These are phyloP conservation scores for Batillaria attramentaria DNA, from an alignment of 1,140 invertebrate species.

Conservation along the genomic window DNA sequence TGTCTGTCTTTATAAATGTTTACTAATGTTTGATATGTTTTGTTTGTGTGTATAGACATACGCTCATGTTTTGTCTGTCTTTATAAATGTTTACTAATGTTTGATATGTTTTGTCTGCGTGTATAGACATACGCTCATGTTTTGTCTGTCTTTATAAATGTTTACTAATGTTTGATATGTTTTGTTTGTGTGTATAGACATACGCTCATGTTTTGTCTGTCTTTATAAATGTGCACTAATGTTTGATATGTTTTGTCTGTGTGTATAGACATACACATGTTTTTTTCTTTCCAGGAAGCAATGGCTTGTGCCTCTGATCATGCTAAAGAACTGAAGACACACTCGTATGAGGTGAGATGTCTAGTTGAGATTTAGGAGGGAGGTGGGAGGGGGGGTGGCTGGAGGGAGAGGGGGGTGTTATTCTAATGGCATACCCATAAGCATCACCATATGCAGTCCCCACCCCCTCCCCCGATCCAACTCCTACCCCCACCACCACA, in stretches of 20 bases:
- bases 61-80: background rate
- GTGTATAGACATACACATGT: conserved; percentile 19
- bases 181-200: background rate
- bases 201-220: conserved; percentile 32
- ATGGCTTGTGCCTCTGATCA: conserved; percentile 80
- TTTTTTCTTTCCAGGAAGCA: conserved; percentile 78
- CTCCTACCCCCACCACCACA: no score
- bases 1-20: background rate
- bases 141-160: background rate
- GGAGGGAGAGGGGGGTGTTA: background rate
- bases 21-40: background rate
- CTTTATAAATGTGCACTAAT: background rate
- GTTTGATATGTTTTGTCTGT: background rate
- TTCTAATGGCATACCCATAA: background rate
- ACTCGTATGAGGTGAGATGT: conserved; percentile 74
- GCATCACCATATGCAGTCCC: background rate
- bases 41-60: background rate
- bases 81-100: background rate
- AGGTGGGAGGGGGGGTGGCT: background rate
- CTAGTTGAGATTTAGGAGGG: background rate
- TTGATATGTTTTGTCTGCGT: background rate
- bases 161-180: background rate
- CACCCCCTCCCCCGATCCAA: no score
- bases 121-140: background rate
- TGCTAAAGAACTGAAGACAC: conserved; percentile 75